Evolutionary conservation across 1,140 invertebrate genomes (phyloP).

Genomic region (Heterodera schachtii): DNA sequence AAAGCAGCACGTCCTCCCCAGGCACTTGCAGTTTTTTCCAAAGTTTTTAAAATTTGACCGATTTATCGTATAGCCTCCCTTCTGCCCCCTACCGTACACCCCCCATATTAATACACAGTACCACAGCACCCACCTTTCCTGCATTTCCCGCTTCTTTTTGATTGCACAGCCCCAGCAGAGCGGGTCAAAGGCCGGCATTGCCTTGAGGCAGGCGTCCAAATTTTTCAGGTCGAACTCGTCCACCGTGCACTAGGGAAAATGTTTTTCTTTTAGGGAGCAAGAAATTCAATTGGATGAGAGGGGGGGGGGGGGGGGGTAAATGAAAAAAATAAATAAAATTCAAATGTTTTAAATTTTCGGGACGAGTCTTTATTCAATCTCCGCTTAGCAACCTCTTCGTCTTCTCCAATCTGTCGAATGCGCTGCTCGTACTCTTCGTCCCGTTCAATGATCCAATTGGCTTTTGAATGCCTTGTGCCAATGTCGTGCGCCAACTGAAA

Average conservation of each 20-base stretch:
- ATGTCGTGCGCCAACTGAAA: constrained; percentile 44
- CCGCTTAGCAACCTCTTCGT: constrained; percentile 12
- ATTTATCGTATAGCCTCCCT: too few species aligned
- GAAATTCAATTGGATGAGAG: too few species aligned
- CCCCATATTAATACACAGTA: too few species aligned
- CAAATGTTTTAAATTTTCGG: too few species aligned
- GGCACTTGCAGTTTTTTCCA: too few species aligned
- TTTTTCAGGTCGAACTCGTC: constrained; percentile 16
- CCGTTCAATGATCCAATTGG: constrained; percentile 39
- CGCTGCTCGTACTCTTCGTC: constrained; percentile 51
- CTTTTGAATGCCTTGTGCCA: constrained; percentile 9
- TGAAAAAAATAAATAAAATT: too few species aligned
- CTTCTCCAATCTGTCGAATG: constrained; percentile 34
- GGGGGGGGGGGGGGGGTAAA: too few species aligned
- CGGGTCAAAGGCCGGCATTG: constrained; percentile 10
- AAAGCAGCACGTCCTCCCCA: too few species aligned
- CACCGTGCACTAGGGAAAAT: background rate
- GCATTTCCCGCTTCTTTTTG: constrained; percentile 8
- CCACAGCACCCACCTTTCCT: background rate
- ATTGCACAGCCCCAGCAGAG: constrained; percentile 30
- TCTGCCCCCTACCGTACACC: too few species aligned
- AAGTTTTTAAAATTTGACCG: too few species aligned
- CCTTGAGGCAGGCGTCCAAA: background rate
- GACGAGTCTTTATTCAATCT: too few species aligned
- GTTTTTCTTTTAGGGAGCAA: too few species aligned